Base-by-base conservation (phyloP, 1,140 invertebrate species). In the Galleria mellonella region DNA sequence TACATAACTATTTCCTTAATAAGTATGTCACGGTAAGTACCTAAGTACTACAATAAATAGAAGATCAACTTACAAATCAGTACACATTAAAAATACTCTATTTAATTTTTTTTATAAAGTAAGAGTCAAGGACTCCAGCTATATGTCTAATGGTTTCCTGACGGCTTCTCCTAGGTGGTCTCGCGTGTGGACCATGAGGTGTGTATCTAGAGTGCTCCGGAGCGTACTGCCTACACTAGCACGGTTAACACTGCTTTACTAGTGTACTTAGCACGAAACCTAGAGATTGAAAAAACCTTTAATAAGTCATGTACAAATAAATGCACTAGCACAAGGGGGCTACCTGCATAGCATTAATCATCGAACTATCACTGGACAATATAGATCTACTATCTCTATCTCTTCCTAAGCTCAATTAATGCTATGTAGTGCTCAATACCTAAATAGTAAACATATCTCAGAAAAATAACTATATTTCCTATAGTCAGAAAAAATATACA, bases 261-360 rank as follows among this genome's bases (percentile, higher is more conserved):
- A 83, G 81, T 84, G 78, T 79, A 85, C 82, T 83, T 85, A 85
- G 82, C 82, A 85, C 82, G 78, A 79, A 85, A 83, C 82, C 82
- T 85, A 85, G 82, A 85, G 82, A 85, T 85, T 85, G 69, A 85
- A 85, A 84, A 85, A 85, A 85, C 57, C 63, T 76, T 78, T 63
- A 58, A 73, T 76, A 52, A 78, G 62, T 72, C 66, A 79, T 49
- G 47, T 64, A 72, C 53, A 72, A 55, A 50, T 53, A 65, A 55
- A 70, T 35, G 62, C 15, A 64, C 57, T 63, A 60, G 58, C 55
- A 73, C 45, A 58, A 53, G 32, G 29, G 38, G 41, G 48, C 67
- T 63, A 72, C 66, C 77, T 76, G 59, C 75, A 82, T 72, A 83
- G 78, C 76, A 83, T 81, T 79, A 82, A 83, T 71, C 52, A 59